Evolutionary conservation across 35 echinoderm and acorn worm species (phyloP), one percentile per base, ranked within the genome.

Genomic region (Eucidaris tribuloides): DNA sequence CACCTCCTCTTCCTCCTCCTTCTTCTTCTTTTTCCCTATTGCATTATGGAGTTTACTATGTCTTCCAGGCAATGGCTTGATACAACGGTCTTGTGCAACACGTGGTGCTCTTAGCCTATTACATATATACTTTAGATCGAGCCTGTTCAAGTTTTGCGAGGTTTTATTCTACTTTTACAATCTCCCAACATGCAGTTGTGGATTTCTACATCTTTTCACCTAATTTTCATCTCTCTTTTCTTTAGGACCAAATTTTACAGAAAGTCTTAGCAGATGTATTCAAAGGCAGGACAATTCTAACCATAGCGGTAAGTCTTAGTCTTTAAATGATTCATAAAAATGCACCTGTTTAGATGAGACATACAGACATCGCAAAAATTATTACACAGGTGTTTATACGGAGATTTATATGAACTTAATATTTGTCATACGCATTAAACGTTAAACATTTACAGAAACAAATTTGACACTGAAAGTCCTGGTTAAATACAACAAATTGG

Each of bases 211-310:
- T n/a, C n/a, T n/a, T n/a, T n/a, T n/a, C n/a, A n/a, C n/a, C n/a
- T n/a, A 60, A 17, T 29, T 34, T 44, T 78, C 55, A 23, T 40
- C 25, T 44, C 37, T 20, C 43, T 7, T 44, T 9, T 40, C 29
- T 2, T 1, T 33, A 85, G 82, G 82, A 85, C 54, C 34, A 27
- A 14, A 74, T 72, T 18, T 42, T 85, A 34, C 82, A 85, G 27
- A 43, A 48, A 13, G 65, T 85, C 35, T 43, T 85, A 0, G 64
- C 63, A 7, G 65, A 64, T 7, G 82, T 66, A 18, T 85, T 85
- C 82, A 71, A 29, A 50, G 82, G 74, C 20, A 70, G 82, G 34
- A 85, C 82, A 33, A 65, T 85, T 20, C 82, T 85, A 2, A 85
- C 82, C 11, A 85, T 85, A 46, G 82, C 82, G 29, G 82, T 85